A percentile compares a stretch with the other conserved stretches of the same genome.
phyloP scores from a whole-genome alignment of 2,888 invertebrate species.

The Oeneis ivallda region DNA sequence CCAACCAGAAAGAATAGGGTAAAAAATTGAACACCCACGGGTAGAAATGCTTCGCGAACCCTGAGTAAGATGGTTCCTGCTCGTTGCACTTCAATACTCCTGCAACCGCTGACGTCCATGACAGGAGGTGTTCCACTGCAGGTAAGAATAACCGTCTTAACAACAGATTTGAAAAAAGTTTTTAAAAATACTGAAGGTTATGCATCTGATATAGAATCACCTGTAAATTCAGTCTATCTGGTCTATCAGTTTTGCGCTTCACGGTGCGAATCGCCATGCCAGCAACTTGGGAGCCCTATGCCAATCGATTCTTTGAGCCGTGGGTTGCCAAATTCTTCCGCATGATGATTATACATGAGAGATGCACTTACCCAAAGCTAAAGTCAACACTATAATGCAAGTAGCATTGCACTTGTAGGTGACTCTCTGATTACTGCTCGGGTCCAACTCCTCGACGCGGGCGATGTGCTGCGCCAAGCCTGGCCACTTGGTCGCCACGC shows the following conservation, averaged over 20 bases:
- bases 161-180: no score
- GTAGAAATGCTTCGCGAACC: conserved; percentile 63
- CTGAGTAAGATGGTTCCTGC: conserved; percentile 51
- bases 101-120: conserved; percentile 61
- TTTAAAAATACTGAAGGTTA: no score
- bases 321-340: no score
- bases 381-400: conserved; percentile 56
- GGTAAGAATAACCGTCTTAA: not conserved
- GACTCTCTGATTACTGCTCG: conserved; percentile 54
- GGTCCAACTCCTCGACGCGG: conserved; percentile 60
- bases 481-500: conserved; percentile 64
- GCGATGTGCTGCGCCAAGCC: conserved; percentile 54
- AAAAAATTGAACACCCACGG: conserved; percentile 67
- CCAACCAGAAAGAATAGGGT: conserved; percentile 59
- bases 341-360: no score
- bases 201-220: no score
- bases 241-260: no score
- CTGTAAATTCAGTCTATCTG: no score
- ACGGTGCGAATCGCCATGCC: no score
- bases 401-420: conserved; percentile 60
- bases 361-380: conserved; percentile 47
- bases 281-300: no score
- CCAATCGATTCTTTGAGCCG: no score
- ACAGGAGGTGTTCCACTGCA: conserved; percentile 70
- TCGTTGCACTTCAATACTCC: conserved; percentile 55